phyloP scores from a whole-genome alignment of 2,113 vertebrate genomes.

The Origma solitaria region DNA sequence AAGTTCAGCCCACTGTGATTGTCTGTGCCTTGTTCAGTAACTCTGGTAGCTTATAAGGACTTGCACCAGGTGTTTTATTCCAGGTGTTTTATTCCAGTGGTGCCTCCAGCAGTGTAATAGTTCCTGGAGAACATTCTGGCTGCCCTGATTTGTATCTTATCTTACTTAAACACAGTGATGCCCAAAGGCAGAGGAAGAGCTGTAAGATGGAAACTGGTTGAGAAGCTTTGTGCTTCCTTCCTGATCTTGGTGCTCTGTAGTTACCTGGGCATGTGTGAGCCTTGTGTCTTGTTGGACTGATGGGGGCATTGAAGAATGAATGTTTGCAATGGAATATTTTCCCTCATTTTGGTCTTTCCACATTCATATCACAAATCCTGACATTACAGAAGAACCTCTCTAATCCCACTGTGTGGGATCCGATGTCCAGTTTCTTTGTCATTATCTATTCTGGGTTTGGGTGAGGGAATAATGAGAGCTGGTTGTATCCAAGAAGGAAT shows the following conservation, averaged over 20 bases:
- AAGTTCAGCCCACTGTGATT: accelerated
- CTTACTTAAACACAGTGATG: neutral
- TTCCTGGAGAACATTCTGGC: neutral
- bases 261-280: neutral
- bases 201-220: neutral
- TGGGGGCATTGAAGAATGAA: neutral
- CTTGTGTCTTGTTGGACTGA: accelerated
- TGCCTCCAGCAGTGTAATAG: neutral
- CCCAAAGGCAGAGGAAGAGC: neutral
- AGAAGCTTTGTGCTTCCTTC: neutral
- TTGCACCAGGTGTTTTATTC: neutral
- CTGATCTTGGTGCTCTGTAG: accelerated
- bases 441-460: accelerated
- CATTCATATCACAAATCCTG: accelerated
- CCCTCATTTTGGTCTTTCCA: neutral
- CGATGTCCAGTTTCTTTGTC: neutral
- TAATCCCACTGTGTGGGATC: accelerated
- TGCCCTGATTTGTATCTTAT: neutral
- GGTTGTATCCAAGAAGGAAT: neutral
- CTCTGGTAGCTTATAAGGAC: neutral
- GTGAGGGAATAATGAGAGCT: neutral
- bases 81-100: neutral
- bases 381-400: neutral
- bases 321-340: neutral
- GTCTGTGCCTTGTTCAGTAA: neutral